Evolutionary conservation across 2,797 vertebrate genomes (phyloP).

Genomic region (Heteromormyrus szaboi): DNA sequence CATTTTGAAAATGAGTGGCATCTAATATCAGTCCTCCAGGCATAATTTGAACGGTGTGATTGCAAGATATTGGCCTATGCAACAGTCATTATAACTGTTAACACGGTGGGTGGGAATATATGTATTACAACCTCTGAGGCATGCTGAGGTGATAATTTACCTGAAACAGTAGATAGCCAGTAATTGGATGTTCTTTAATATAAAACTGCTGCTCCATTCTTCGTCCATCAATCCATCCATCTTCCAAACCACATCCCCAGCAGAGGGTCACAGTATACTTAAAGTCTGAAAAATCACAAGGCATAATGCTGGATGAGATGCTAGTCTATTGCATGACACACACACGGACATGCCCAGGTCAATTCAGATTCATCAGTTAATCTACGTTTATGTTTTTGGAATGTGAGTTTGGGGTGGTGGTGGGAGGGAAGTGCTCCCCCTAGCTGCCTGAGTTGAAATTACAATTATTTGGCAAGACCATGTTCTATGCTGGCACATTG

Average conservation of each 20-base stretch:
- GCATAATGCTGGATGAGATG: not conserved
- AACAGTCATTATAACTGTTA: not conserved
- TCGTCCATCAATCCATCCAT: not conserved
- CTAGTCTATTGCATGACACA: not conserved
- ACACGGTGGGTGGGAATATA: not conserved
- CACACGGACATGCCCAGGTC: not conserved
- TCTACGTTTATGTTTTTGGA: not conserved
- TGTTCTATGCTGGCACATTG: not conserved
- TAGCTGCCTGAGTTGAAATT: not conserved
- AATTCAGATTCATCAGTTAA: not conserved
- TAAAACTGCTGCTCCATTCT: not conserved
- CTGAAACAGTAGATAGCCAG: not conserved
- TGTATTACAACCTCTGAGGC: not conserved
- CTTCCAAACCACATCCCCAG: not conserved
- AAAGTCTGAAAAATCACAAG: not conserved
- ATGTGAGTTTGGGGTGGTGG: not conserved
- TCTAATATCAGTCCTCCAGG: not conserved
- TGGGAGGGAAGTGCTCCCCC: not conserved
- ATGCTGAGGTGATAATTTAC: not conserved
- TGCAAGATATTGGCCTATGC: not conserved
- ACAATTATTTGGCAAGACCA: not conserved
- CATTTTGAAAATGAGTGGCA: conserved; percentile 6
- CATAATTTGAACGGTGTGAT: not conserved
- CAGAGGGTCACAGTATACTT: not conserved
- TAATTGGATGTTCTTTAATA: not conserved